A percentile compares a stretch with the other conserved stretches of the same genome.
phyloP scores from a whole-genome alignment of 2,797 vertebrate genomes.

The Onychomys leucogaster region DNA sequence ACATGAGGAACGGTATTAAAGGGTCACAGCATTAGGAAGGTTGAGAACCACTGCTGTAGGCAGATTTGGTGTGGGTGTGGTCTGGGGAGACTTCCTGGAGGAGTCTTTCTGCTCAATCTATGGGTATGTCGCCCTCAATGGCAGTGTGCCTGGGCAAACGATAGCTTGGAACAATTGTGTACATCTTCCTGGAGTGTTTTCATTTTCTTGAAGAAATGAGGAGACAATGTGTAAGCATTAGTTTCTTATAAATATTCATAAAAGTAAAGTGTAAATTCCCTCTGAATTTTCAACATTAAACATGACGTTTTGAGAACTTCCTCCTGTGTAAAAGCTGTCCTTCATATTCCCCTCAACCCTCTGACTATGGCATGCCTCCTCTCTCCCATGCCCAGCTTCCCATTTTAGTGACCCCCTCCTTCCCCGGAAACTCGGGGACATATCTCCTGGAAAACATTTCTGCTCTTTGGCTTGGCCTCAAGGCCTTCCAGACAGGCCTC shows the following conservation, averaged over 20 bases:
- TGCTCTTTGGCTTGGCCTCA: background rate
- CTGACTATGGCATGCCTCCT: background rate
- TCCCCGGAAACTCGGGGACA: background rate
- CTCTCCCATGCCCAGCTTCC: background rate
- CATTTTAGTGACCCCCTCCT: background rate
- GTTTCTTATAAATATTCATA: background rate
- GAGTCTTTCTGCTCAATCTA: background rate
- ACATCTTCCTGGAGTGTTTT: background rate
- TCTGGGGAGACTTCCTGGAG: background rate
- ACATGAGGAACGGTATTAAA: background rate
- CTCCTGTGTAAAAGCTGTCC: no score
- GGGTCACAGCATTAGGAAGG: background rate
- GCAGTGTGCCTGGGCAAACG: background rate
- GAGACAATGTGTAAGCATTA: background rate
- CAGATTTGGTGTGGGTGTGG: background rate
- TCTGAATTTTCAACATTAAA: conserved; percentile 15
- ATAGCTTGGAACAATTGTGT: background rate
- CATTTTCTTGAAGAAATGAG: background rate
- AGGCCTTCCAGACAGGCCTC: background rate
- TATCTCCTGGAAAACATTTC: background rate
- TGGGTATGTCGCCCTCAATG: background rate
- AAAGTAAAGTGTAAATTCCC: background rate
- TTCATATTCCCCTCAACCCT: background rate
- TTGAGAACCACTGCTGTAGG: background rate
- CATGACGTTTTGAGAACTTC: background rate